Evolutionary conservation across 2,797 vertebrate species (phyloP), one percentile per base, ranked within the genome.

Genomic region (Sebastiscus tertius): DNA sequence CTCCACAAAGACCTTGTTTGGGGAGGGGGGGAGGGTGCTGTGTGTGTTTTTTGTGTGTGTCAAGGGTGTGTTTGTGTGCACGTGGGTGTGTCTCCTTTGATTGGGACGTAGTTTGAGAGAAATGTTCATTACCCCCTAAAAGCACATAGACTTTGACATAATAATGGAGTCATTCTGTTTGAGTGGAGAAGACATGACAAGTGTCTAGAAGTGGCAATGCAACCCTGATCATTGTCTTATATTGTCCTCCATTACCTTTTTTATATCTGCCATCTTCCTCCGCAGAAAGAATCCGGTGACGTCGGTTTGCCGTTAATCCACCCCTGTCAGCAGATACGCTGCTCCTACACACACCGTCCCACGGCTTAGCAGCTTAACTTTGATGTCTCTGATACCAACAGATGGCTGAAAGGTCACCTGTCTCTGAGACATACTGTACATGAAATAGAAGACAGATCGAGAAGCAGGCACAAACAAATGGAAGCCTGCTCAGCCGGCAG

Each of bases 1-100:
- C 93, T 94, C 80, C 90, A 93, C 89, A 92, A 87, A 94, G 84
- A 90, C 86, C 75, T 66, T 85, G 79, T 91, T 86, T 86, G 76
- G 87, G 88, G 74, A 60, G 81, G 61, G 68, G 58, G 67, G 67
- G 63, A 60, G 13, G 22, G 22, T 6, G 20, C 9, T 34, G 22
- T 49, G 75, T 70, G 75, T 70, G 67, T 77, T 71, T 86, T 29
- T 20, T 49, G 46, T 81, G 66, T 82, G 84, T 86, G 85, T 75
- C 68, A 31, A 79, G 84, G 27, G 76, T 83, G 71, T 72, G 77
- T 66, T 42, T 73, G 68, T 79, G 63, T 73, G 58, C 7, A 11
- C n/a, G 69, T 54, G 82, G 80, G 87, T 87, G 84, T 87, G 79
- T 49, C 80, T 81, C 79, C 75, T 82, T 65, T 86, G 76, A 88